phyloP scores from a whole-genome alignment of 2,797 vertebrate species.

The Thalassophryne amazonica region DNA sequence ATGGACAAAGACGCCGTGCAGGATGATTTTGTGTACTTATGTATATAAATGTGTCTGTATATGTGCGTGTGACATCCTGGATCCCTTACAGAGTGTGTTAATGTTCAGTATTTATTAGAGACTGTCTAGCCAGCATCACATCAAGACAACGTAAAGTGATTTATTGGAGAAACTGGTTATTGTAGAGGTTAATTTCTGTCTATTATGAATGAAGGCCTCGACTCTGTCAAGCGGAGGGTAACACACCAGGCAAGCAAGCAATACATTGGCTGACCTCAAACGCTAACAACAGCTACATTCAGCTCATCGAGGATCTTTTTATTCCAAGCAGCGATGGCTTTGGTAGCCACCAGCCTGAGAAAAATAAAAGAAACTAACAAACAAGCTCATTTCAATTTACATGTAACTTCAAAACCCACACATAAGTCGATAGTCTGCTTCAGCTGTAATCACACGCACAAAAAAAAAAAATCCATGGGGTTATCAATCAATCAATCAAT shows the following conservation, averaged over 20 bases:
- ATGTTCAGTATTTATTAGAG: slow-evolving; percentile 60
- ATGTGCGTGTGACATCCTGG: slow-evolving; percentile 43
- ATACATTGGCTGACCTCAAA: slow-evolving; percentile 13
- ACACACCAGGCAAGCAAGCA: slow-evolving; percentile 17
- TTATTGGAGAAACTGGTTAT: slow-evolving; percentile 64
- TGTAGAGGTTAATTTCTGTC: slow-evolving; percentile 64
- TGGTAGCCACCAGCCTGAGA: too few species aligned
- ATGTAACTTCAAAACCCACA: too few species aligned
- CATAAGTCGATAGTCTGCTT: too few species aligned
- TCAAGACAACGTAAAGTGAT: slow-evolving; percentile 53
- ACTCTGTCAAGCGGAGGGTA: slow-evolving; percentile 43
- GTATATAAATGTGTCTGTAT: slow-evolving; percentile 48
- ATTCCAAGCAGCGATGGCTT: too few species aligned
- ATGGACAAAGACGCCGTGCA: slow-evolving; percentile 60
- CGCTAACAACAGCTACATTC: slow-evolving; percentile 26
- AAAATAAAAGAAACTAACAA: too few species aligned
- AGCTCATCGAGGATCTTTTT: not conserved
- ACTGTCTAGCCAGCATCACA: slow-evolving; percentile 48
- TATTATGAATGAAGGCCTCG: slow-evolving; percentile 56
- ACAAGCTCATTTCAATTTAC: too few species aligned
- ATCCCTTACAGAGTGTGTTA: slow-evolving; percentile 47
- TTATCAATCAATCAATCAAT: too few species aligned
- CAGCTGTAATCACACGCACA: too few species aligned
- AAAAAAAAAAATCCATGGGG: too few species aligned
- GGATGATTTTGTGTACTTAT: slow-evolving; percentile 45